Evolutionary conservation across 2,113 vertebrate genomes (phyloP).

Genomic region (Dipodomys ordii): DNA sequence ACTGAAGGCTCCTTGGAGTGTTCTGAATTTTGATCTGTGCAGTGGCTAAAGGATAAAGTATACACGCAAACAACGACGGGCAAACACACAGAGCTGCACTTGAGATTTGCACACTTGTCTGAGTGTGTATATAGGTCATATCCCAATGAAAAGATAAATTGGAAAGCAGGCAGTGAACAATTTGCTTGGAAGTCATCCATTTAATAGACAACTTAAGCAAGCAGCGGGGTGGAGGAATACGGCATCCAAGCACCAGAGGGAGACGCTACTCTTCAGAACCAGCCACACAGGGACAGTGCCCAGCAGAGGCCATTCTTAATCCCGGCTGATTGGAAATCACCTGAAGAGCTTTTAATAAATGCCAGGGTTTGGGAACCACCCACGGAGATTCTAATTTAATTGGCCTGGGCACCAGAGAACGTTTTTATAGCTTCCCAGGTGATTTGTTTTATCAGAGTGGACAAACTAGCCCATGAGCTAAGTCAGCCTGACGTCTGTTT

Average conservation of each 20-base stretch:
- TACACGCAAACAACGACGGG: not conserved
- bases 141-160: not conserved
- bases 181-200: not conserved
- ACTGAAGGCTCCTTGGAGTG: not conserved
- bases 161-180: not conserved
- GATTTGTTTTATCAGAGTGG: not conserved
- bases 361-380: not conserved
- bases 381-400: not conserved
- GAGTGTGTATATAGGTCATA: not conserved
- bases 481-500: not conserved
- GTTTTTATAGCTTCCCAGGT: not conserved
- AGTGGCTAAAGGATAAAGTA: not conserved
- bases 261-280: not conserved
- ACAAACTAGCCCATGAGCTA: not conserved
- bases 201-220: not conserved
- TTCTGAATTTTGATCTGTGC: not conserved
- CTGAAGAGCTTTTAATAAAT: constrained; percentile 13
- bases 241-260: not conserved
- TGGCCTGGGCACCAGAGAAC: not conserved
- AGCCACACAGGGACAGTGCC: rapidly evolving
- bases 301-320: not conserved
- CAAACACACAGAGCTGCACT: not conserved
- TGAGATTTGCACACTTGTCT: not conserved
- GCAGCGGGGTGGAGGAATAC: not conserved
- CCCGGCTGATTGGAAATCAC: not conserved